Evolutionary conservation across 2,888 invertebrate genomes (phyloP).

Genomic region (Plagodis pulveraria): DNA sequence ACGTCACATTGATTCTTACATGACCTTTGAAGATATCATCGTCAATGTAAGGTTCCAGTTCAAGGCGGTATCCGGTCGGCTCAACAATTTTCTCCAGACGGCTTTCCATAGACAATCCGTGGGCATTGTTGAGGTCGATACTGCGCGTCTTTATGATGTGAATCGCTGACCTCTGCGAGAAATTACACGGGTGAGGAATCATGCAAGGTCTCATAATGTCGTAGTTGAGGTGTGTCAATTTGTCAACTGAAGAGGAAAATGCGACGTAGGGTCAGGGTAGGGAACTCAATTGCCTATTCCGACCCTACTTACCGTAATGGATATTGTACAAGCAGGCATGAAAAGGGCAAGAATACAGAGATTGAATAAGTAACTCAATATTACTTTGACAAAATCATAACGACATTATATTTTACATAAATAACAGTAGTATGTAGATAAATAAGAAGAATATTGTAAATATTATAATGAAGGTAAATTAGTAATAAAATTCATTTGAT

Average conservation of each 20-base stretch:
- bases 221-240: conserved; percentile 12
- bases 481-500: too few relatives aligned
- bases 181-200: conserved; percentile 2
- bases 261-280: conserved; percentile 1
- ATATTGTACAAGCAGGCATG: conserved; percentile 1
- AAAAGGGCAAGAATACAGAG: conserved; percentile 4
- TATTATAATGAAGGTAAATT: too few relatives aligned
- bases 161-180: conserved; percentile 35
- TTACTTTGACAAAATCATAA: neutral
- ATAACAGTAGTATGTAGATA: too few relatives aligned
- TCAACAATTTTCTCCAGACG: conserved; percentile 86
- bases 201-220: conserved; percentile 3
- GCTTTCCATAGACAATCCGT: conserved; percentile 86
- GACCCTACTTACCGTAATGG: conserved; percentile 24
- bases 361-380: conserved; percentile 1
- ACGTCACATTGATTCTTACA: conserved; percentile 88
- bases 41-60: conserved; percentile 87
- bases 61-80: conserved; percentile 88
- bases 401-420: neutral
- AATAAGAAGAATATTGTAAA: too few relatives aligned
- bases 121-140: conserved; percentile 89
- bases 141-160: conserved; percentile 82
- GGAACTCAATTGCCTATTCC: conserved; percentile 18
- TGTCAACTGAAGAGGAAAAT: conserved; percentile 1
- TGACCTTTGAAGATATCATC: conserved; percentile 88